Conservation (phyloP, 1,140 invertebrate genomes). For the Sitophilus oryzae region DNA sequence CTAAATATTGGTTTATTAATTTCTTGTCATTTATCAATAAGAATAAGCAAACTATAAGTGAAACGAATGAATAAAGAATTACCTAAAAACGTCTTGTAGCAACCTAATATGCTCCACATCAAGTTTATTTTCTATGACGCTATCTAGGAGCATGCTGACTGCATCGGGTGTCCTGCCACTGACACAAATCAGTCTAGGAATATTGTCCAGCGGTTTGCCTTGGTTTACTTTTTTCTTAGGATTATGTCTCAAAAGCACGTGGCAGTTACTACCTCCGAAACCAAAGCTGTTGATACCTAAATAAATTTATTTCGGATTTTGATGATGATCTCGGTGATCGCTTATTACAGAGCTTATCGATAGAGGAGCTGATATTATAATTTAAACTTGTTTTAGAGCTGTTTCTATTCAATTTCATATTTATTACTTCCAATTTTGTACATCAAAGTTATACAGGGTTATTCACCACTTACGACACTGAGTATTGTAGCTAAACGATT, state of each 20-base stretch:
- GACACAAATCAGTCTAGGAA: slow-evolving; percentile 57
- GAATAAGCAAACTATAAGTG: background rate
- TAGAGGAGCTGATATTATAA: background rate
- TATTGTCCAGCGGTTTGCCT: slow-evolving; percentile 47
- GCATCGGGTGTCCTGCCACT: slow-evolving; percentile 63
- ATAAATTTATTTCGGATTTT: slow-evolving; percentile 4
- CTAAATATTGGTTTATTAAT: no score
- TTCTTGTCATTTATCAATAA: no score
- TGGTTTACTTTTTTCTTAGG: slow-evolving; percentile 49
- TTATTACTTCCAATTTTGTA: no score
- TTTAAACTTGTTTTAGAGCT: background rate
- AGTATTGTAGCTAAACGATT: no score
- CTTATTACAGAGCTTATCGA: no score
- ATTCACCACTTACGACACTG: no score
- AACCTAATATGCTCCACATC: slow-evolving; percentile 53
- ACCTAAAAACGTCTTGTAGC: slow-evolving; percentile 44
- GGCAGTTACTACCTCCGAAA: slow-evolving; percentile 60
- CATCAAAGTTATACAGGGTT: no score
- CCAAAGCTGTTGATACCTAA: slow-evolving; percentile 57
- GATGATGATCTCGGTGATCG: background rate
- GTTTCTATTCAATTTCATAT: no score
- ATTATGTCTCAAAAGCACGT: slow-evolving; percentile 58
- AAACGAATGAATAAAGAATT: background rate
- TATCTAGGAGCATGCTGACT: slow-evolving; percentile 60
- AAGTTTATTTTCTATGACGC: slow-evolving; percentile 53